A percentile compares a stretch with the other conserved stretches of the same genome.
Conservation (phyloP, 2,888 invertebrate species). For the Drosophila affinis region DNA sequence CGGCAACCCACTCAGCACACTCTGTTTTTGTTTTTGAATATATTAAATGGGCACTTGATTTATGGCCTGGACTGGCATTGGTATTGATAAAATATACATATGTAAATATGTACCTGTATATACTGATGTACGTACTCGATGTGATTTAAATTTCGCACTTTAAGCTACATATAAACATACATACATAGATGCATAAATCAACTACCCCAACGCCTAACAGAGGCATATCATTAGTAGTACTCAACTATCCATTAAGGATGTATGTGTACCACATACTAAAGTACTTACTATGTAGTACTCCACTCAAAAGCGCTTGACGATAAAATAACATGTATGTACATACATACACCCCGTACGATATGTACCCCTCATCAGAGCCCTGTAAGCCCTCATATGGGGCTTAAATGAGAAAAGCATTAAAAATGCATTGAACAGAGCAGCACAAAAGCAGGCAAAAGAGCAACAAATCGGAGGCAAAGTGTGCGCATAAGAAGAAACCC, state of each 20-base stretch:
- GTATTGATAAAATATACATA: neutral
- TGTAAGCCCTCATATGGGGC: neutral
- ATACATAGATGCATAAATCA: neutral
- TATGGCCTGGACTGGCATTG: constrained; percentile 15
- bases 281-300: neutral
- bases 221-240: neutral
- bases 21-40: constrained; percentile 3
- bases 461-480: constrained; percentile 10
- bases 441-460: constrained; percentile 25
- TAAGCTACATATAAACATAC: neutral
- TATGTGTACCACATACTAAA: neutral
- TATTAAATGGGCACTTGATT: constrained; percentile 15
- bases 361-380: constrained; percentile 14
- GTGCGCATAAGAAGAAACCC: constrained; percentile 15
- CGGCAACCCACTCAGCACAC: constrained; percentile 3
- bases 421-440: constrained; percentile 53
- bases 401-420: constrained; percentile 39
- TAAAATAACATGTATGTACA: neutral
- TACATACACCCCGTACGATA: neutral
- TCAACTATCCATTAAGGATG: neutral
- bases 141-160: neutral
- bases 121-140: neutral
- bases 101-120: neutral
- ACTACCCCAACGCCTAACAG: neutral
- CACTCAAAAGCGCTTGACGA: neutral